A percentile compares a stretch with the other conserved stretches of the same genome.
These are phyloP conservation scores for Tenthredo amoena DNA, from an alignment of 2,888 invertebrate species.

Conservation along the genomic window DNA sequence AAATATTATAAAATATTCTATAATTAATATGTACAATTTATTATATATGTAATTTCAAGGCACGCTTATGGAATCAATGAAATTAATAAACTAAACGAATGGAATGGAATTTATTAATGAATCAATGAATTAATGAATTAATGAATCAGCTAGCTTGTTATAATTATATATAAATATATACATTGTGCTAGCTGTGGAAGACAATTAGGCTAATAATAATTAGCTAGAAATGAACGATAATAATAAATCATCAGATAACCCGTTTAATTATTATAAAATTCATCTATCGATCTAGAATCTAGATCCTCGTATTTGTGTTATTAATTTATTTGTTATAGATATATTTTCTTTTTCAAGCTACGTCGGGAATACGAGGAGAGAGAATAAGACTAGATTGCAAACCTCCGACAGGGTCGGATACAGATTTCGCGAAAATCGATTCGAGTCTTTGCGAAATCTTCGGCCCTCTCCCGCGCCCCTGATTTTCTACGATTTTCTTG, in stretches of 20 bases:
- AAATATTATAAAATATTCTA: neutral
- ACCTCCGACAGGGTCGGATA: neutral
- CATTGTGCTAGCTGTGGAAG: conserved; percentile 53
- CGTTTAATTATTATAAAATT: neutral
- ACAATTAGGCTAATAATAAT: conserved; percentile 42
- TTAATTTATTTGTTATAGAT: neutral
- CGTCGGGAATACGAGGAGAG: neutral
- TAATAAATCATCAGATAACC: neutral
- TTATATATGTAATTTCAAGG: neutral
- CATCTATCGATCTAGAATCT: neutral
- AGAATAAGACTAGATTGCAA: conserved; percentile 33
- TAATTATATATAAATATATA: conserved; percentile 47
- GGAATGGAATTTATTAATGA: conserved; percentile 42
- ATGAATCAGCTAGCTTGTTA: neutral
- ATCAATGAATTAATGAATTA: neutral
- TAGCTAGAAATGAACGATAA: neutral
- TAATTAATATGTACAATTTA: neutral
- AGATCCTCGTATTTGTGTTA: neutral
- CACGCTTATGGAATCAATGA: neutral
- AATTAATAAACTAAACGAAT: conserved; percentile 44
- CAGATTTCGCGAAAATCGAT: neutral
- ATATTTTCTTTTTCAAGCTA: too few relatives aligned
- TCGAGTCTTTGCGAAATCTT: neutral
- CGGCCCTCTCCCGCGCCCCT: neutral
- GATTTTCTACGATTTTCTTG: neutral